Conservation (phyloP, 2,888 invertebrate species). For the Synergus laeviventris region DNA sequence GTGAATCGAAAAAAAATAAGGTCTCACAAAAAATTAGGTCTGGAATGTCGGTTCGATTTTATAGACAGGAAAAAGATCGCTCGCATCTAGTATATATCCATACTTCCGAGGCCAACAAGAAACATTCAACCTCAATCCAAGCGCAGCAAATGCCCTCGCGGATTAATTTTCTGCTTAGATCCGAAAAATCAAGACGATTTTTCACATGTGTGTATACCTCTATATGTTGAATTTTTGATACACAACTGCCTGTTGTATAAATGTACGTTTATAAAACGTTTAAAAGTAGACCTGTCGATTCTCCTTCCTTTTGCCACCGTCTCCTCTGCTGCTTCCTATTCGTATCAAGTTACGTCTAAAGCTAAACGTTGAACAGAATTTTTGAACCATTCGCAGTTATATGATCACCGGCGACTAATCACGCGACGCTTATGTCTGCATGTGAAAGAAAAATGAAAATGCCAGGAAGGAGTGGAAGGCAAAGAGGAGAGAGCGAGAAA, state of each 20-base stretch:
- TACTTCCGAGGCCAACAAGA: slow-evolving; percentile 17
- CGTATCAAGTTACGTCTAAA: slow-evolving; percentile 55
- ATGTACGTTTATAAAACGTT: neutral
- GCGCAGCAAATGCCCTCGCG: slow-evolving; percentile 6
- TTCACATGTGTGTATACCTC: neutral
- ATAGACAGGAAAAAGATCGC: slow-evolving; percentile 4
- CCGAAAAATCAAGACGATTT: neutral
- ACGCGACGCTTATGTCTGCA: slow-evolving; percentile 60
- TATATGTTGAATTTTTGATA: neutral
- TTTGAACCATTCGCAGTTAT: slow-evolving; percentile 61
- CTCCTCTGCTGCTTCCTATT: slow-evolving; percentile 54
- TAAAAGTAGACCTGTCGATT: neutral
- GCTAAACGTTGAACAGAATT: slow-evolving; percentile 51
- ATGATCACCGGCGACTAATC: slow-evolving; percentile 59
- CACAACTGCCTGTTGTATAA: neutral
- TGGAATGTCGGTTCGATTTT: slow-evolving; percentile 3
- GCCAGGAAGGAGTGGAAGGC: slow-evolving; percentile 10
- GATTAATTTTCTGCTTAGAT: slow-evolving; percentile 12
- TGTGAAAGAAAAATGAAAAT: slow-evolving; percentile 48
- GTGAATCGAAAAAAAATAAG: neutral
- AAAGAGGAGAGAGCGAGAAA: slow-evolving; percentile 25
- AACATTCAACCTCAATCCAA: slow-evolving; percentile 6
- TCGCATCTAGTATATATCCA: neutral
- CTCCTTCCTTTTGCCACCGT: slow-evolving; percentile 25
- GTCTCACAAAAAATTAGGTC: neutral